A percentile compares a stretch with the other conserved stretches of the same genome.
These are phyloP conservation scores for Scartelaos histophorus DNA, from an alignment of 2,113 vertebrate genomes.

Conservation along the genomic window DNA sequence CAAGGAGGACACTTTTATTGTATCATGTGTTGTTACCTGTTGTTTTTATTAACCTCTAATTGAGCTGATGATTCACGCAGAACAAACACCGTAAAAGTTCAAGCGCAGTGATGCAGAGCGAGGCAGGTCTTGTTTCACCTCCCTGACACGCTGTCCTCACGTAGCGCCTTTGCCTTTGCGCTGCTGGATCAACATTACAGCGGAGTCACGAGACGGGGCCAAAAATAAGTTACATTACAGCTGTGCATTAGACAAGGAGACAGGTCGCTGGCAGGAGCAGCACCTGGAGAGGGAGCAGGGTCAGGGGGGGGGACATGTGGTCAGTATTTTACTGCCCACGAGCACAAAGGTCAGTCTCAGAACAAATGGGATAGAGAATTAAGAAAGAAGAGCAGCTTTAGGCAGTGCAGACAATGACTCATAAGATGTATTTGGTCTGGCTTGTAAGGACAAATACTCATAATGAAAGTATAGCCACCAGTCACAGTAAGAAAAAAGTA, in stretches of 20 bases:
- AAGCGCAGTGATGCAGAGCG: conserved; percentile 14
- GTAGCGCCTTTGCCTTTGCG: background rate
- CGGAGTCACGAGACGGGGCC: conserved; percentile 16
- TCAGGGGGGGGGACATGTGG: conserved; percentile 29
- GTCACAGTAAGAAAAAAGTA: no score
- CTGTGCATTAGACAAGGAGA: conserved; percentile 31
- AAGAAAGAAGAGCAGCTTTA: no score
- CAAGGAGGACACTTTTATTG: conserved; percentile 40
- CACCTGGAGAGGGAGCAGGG: conserved; percentile 27
- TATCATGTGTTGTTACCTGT: conserved; percentile 9
- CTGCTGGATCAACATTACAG: background rate
- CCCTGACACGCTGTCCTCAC: conserved; percentile 3
- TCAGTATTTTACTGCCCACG: conserved; percentile 41
- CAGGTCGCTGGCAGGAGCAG: conserved; percentile 62
- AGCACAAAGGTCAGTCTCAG: conserved; percentile 33
- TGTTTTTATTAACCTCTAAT: background rate
- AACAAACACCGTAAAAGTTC: conserved; percentile 37
- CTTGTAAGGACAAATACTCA: no score
- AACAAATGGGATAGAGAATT: background rate
- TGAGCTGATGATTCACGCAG: conserved; percentile 14
- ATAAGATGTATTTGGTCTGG: no score
- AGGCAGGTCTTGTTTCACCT: conserved; percentile 16
- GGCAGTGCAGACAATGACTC: no score
- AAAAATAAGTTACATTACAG: conserved; percentile 40
- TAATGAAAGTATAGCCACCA: no score